Conservation (phyloP, 2,888 invertebrate species). For the Drosophila setosimentum region DNA sequence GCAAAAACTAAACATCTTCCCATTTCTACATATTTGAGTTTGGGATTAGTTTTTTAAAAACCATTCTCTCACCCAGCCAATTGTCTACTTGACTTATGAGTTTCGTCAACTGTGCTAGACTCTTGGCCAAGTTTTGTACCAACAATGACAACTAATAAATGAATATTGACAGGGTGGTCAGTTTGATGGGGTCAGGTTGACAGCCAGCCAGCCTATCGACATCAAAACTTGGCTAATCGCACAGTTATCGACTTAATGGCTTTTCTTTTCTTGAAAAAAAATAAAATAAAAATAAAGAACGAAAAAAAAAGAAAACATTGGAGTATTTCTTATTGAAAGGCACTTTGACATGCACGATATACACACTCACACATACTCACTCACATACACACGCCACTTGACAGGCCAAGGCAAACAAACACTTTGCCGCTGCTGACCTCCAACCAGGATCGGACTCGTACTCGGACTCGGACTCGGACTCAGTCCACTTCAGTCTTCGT, state of each 20-base stretch:
- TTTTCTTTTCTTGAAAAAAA: slow-evolving; percentile 57
- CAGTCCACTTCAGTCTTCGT: neutral
- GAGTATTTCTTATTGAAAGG: slow-evolving; percentile 68
- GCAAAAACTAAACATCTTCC: neutral
- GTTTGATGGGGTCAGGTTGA: slow-evolving; percentile 35
- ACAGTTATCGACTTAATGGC: slow-evolving; percentile 80
- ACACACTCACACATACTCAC: slow-evolving; percentile 33
- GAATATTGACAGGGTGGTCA: slow-evolving; percentile 73
- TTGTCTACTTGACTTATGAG: slow-evolving; percentile 12
- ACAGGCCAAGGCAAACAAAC: slow-evolving; percentile 62
- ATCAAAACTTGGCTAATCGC: slow-evolving; percentile 76
- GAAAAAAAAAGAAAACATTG: slow-evolving; percentile 33
- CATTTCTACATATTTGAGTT: neutral
- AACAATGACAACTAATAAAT: slow-evolving; percentile 73
- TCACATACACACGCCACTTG: slow-evolving; percentile 51
- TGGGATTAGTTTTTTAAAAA: neutral
- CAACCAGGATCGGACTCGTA: slow-evolving; percentile 23
- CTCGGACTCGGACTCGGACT: neutral
- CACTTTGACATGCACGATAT: slow-evolving; percentile 67
- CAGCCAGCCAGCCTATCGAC: slow-evolving; percentile 64
- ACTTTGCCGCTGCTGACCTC: slow-evolving; percentile 67
- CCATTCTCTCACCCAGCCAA: neutral
- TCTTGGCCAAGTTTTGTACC: slow-evolving; percentile 52
- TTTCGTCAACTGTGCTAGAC: slow-evolving; percentile 33
- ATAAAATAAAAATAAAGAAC: slow-evolving; percentile 3